These are phyloP conservation scores for Chaitophorus viminalis DNA, from an alignment of 2,888 invertebrate genomes.

Conservation along the genomic window DNA sequence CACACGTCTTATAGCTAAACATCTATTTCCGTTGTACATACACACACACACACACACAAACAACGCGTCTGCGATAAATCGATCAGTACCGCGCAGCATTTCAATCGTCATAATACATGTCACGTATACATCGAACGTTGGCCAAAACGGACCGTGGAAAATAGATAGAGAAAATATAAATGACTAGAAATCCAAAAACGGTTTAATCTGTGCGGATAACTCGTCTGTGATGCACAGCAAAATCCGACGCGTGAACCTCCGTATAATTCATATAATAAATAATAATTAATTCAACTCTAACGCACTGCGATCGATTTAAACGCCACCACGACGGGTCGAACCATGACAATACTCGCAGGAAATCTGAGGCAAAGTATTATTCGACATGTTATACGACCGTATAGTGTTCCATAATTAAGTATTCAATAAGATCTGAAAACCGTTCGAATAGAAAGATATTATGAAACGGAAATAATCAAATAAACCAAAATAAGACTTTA, in stretches of 20 bases:
- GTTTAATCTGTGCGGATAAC: too few species aligned
- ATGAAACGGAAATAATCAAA: too few species aligned
- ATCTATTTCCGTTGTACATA: not conserved
- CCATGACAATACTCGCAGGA: not conserved
- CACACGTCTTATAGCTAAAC: not conserved
- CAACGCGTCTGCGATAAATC: not conserved
- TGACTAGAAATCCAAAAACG: not conserved
- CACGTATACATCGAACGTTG: not conserved
- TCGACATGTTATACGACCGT: too few species aligned
- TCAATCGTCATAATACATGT: not conserved
- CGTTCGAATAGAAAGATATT: too few species aligned
- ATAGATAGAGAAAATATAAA: not conserved
- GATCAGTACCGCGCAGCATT: not conserved
- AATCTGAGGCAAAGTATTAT: not conserved
- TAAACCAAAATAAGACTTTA: too few species aligned
- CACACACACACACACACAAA: too few species aligned
- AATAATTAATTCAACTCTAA: too few species aligned
- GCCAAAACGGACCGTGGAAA: not conserved
- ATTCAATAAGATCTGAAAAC: too few species aligned
- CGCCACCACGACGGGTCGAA: not conserved
- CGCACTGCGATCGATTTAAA: not conserved
- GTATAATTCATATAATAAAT: too few species aligned
- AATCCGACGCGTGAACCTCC: too few species aligned
- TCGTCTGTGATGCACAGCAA: too few species aligned
- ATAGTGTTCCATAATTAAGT: too few species aligned